phyloP scores from a whole-genome alignment of 2,797 vertebrate genomes.

The Numenius phaeopus region DNA sequence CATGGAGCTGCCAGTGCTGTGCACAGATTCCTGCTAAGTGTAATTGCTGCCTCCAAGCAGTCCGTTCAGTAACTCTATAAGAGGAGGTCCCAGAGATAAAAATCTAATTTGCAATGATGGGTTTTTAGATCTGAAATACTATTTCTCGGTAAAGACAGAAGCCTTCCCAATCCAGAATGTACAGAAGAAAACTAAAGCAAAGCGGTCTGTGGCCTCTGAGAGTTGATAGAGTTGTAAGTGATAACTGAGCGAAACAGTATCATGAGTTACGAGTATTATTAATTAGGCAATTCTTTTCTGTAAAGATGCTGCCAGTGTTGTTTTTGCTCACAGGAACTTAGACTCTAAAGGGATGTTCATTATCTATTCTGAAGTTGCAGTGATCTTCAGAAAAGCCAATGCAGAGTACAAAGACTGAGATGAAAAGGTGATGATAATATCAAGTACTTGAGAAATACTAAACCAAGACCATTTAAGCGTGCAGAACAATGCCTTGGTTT shows the following conservation, averaged over 20 bases:
- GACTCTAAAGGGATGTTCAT: background rate
- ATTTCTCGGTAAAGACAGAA: background rate
- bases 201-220: background rate
- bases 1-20: background rate
- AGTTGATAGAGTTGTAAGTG: background rate
- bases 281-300: background rate
- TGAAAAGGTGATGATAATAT: background rate
- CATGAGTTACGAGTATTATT: background rate
- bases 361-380: background rate
- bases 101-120: background rate
- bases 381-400: background rate
- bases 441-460: background rate
- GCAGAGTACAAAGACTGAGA: background rate
- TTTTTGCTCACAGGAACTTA: background rate
- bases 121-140: background rate
- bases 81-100: background rate
- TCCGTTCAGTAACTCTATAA: background rate
- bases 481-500: background rate
- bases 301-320: background rate
- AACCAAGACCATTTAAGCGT: background rate
- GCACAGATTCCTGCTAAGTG: background rate
- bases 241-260: background rate
- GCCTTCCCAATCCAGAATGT: background rate
- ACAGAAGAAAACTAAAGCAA: background rate
- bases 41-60: background rate